Conservation (phyloP, 2,113 vertebrate species). For the Sminthopsis crassicaudata region DNA sequence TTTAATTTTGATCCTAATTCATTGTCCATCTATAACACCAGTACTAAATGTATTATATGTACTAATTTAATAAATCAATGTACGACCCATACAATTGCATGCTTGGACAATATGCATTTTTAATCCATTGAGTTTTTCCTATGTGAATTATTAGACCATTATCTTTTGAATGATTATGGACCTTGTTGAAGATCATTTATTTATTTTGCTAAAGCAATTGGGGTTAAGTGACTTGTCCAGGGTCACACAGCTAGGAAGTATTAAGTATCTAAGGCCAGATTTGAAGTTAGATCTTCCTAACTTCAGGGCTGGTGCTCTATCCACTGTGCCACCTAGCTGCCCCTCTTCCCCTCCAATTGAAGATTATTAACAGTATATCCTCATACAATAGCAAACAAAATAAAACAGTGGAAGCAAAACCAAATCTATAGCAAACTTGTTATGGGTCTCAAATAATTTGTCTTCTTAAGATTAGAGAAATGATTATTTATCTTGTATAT, state of each 20-base stretch:
- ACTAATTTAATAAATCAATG: neutral
- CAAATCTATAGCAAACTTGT: neutral
- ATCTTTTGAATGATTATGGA: neutral
- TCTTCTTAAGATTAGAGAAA: neutral
- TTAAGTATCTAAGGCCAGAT: no score
- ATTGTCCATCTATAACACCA: neutral
- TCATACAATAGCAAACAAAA: neutral
- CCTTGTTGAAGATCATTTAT: neutral
- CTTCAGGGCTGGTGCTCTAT: no score
- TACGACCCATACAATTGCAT: neutral
- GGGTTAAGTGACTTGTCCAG: no score
- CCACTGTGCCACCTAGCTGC: no score
- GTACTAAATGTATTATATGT: neutral
- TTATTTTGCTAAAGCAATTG: no score
- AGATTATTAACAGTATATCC: neutral
- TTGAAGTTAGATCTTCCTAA: no score
- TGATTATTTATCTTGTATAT: neutral
- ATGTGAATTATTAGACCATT: neutral
- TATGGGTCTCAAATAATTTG: neutral
- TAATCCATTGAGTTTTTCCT: neutral
- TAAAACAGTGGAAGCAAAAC: neutral
- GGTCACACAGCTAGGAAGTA: no score
- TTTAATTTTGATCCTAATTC: neutral
- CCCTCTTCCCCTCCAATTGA: no score
- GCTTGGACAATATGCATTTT: neutral